Conservation (phyloP, 1,140 invertebrate species). For the Zaprionus inermis region DNA sequence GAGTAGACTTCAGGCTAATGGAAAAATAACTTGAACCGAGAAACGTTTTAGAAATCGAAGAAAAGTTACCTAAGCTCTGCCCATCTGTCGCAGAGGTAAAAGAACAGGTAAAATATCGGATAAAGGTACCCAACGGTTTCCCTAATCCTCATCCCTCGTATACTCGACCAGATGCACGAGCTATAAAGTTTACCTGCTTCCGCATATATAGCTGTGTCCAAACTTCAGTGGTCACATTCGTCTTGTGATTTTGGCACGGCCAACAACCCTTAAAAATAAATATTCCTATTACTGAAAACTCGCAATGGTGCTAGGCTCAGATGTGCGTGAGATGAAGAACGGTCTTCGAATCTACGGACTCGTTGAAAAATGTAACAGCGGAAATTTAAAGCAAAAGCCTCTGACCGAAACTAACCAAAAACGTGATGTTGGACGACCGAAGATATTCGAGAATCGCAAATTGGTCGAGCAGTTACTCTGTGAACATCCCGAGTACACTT, state of each 20-base stretch:
- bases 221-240: conserved; percentile 13
- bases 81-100: background rate
- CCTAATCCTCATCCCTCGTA: conserved; percentile 26
- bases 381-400: conserved; percentile 31
- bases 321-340: conserved; percentile 53
- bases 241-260: conserved; percentile 30
- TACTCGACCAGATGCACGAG: background rate
- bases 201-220: conserved; percentile 19
- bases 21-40: background rate
- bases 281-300: background rate
- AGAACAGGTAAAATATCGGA: conserved; percentile 2
- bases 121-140: background rate
- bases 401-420: conserved; percentile 22
- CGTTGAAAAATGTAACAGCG: conserved; percentile 18
- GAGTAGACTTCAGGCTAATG: background rate
- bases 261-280: conserved; percentile 21
- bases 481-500: conserved; percentile 56
- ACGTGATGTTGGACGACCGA: conserved; percentile 58
- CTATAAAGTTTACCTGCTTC: conserved; percentile 24
- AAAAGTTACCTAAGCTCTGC: background rate
- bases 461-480: conserved; percentile 50
- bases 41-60: background rate
- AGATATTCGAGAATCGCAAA: conserved; percentile 55
- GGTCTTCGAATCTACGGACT: conserved; percentile 45
- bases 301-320: conserved; percentile 52